Conservation (phyloP, 1,140 invertebrate species). For the Drusus annulatus region DNA sequence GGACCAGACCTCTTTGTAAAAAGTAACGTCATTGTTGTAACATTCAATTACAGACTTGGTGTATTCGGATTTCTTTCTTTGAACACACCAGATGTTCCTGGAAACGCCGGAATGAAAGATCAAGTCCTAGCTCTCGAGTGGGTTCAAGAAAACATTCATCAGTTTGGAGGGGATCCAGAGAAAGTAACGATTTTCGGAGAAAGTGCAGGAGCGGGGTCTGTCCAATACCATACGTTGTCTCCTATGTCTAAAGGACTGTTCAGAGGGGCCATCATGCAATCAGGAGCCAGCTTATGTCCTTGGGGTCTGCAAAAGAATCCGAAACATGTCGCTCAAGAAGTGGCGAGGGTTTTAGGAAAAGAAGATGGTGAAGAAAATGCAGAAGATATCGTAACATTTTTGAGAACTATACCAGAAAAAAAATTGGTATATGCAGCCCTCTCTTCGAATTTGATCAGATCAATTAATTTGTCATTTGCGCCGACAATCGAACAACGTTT, state of each 20-base stretch:
- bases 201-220: constrained; percentile 69
- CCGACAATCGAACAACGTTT: background rate
- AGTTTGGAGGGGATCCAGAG: constrained; percentile 76
- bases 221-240: constrained; percentile 62
- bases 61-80: constrained; percentile 80
- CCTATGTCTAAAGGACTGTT: constrained; percentile 68
- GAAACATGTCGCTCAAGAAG: no score
- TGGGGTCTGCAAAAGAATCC: constrained; percentile 60
- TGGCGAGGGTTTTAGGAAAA: no score
- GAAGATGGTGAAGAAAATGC: no score
- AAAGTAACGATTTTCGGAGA: constrained; percentile 74
- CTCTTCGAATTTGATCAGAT: background rate
- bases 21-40: constrained; percentile 79
- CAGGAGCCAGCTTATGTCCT: constrained; percentile 67
- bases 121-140: constrained; percentile 51
- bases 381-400: no score
- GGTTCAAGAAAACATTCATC: constrained; percentile 71
- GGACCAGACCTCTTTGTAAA: constrained; percentile 71
- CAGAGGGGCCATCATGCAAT: constrained; percentile 75
- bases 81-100: constrained; percentile 70
- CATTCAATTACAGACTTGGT: constrained; percentile 84
- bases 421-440: background rate
- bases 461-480: background rate
- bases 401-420: background rate
- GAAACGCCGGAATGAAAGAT: constrained; percentile 56